These are phyloP conservation scores for Actenoides lindsayi DNA, from an alignment of 2,113 vertebrate genomes.

Conservation along the genomic window DNA sequence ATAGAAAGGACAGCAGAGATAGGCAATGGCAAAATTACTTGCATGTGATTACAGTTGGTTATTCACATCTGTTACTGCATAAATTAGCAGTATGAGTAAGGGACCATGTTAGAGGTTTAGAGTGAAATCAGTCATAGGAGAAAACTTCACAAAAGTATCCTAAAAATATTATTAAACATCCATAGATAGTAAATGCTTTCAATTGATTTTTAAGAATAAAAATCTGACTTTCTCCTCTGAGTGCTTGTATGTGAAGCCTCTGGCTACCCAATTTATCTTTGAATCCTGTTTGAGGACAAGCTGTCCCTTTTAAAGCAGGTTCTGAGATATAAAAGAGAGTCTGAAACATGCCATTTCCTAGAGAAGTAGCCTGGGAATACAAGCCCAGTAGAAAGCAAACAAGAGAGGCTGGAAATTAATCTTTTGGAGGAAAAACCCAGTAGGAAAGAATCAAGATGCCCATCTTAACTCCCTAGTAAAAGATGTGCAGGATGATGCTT, in stretches of 20 bases:
- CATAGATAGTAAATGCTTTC: neutral
- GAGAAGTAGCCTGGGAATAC: slow-evolving; percentile 15
- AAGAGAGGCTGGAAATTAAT: slow-evolving; percentile 41
- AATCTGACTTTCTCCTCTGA: neutral
- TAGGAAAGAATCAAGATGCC: slow-evolving; percentile 47
- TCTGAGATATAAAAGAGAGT: slow-evolving; percentile 29
- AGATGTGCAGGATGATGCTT: slow-evolving; percentile 26
- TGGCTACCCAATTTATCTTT: neutral
- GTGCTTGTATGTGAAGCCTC: neutral
- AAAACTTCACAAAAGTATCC: neutral
- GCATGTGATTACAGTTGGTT: neutral
- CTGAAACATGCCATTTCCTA: slow-evolving; percentile 15
- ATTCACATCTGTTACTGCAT: neutral
- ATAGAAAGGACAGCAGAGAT: neutral
- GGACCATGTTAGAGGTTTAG: neutral
- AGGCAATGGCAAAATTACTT: neutral
- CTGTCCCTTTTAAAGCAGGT: neutral
- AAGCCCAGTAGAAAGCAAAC: slow-evolving; percentile 3
- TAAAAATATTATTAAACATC: neutral
- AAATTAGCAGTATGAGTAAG: neutral
- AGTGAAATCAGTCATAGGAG: neutral
- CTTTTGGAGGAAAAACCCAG: slow-evolving; percentile 19
- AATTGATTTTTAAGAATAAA: neutral
- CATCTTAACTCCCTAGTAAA: slow-evolving; percentile 28
- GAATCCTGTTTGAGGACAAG: neutral